Evolutionary conservation across 1,140 invertebrate species (phyloP), one percentile per base, ranked within the genome.

Genomic region (Camponotus vicinus): DNA sequence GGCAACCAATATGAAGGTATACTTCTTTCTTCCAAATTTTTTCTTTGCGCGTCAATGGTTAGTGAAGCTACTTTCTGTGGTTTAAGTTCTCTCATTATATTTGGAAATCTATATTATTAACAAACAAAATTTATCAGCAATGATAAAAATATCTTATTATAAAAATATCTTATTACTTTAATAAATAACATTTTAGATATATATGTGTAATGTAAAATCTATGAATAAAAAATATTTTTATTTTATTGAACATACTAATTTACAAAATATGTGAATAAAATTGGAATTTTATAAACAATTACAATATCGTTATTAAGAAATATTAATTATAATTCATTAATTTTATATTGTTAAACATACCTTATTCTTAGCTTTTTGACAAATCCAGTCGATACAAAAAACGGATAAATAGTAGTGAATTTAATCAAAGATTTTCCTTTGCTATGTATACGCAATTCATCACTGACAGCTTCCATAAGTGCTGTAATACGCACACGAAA

Each of bases 21-120:
- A n/a, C 96, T 93, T 0, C 96, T 88, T 76, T 96, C 95, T 71
- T 90, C 91, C 6, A 95, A 86, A 57, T 97, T 96, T 87, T 96
- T 94, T 76, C 97, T 94, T 59, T 97, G 96, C 0, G 97, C 97
- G 52, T 95, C 94, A 61, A 98, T 95, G 82, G 98, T 97, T 80
- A 95, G 92, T 18, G 95, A 92, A 1, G 97, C 97, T 1, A 97
- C 97, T 45, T 96, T 95, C 69, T 97, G 94, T 0, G 97, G 95
- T 9, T 96, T 92, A n/a, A 97, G 94, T 61, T 97, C 94, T 76
- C 96, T 95, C 94, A 97, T 96, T 8, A 97, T 83, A 13, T 91
- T 95, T 1, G 97, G 96, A 94, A 98, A 98, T 86, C 95, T 96
- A 69, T 96, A 69, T 57, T 57, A 88, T 45, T 1, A 4, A 71